Evolutionary conservation across 1,140 invertebrate genomes (phyloP), one percentile per base, ranked within the genome.

Genomic region (Drosophila nannoptera): DNA sequence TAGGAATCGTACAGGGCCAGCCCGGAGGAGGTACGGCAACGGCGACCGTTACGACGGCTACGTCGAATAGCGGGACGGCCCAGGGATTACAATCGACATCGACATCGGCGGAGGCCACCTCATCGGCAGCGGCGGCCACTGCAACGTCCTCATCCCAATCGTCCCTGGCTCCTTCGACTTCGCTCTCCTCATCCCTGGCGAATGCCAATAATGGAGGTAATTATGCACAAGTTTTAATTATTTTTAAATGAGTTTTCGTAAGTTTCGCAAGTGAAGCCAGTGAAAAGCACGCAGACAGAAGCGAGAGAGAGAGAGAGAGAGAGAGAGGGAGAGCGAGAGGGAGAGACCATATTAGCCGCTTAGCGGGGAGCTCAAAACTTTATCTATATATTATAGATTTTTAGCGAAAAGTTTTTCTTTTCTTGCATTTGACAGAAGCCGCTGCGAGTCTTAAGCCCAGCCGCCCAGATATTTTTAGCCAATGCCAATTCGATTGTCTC

Each of bases 161-260:
- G 9, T 78, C 86, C 32, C 68, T 83, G 31, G 72, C 87, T 36
- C 77, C 87, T 29, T 83, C 82, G 40, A 78, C 84, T 12, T 74
- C 83, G 29, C 69, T 82, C 14, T 88, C 87, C 74, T 89, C 87
- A 55, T 88, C 87, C 55, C 73, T 89, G 78, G 84, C 87, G 72
- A 89, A 89, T 77, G 81, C 81, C 87, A 89, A 89, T 88, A 89
- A 89, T 87, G 87, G 87, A 89, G 87, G 87, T 89, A 89, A 89
- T 89, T 89, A 88, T 88, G 82, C 81, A 87, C 68, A 88, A 87
- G 73, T 88, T 88, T 88, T 88, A 88, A 88, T 88, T 88, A 87
- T 88, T 88, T 88, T 86, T 88, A 88, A 88, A 88, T 88, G 83
- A 88, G 87, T 88, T 88, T 78, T 75, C 56, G 66, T 66, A 83